These are phyloP conservation scores for Phocoena phocoena DNA, from an alignment of 2,113 vertebrate genomes.

Conservation along the genomic window DNA sequence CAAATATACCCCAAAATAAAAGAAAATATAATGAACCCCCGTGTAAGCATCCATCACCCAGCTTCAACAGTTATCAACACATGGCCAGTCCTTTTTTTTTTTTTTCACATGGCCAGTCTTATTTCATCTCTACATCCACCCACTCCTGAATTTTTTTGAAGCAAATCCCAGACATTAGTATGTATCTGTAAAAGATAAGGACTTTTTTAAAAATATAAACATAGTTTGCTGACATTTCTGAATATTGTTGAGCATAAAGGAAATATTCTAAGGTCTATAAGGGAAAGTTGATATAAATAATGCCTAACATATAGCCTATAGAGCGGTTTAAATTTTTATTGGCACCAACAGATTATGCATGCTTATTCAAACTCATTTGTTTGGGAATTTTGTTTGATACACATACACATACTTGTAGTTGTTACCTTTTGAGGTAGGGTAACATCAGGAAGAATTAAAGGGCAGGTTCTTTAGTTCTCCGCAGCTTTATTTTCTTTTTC, in stretches of 20 bases:
- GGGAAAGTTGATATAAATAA: not conserved
- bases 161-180: conserved; percentile 5
- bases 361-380: not conserved
- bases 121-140: not conserved
- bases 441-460: not conserved
- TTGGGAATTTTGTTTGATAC: not conserved
- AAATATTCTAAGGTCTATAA: conserved; percentile 13
- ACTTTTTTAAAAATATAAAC: not conserved
- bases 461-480: not conserved
- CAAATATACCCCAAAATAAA: not conserved
- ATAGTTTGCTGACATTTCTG: conserved; percentile 30
- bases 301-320: not conserved
- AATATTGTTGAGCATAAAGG: not conserved
- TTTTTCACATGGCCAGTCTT: not conserved
- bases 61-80: not conserved
- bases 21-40: not conserved
- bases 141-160: conserved; percentile 29
- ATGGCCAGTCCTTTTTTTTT: not conserved
- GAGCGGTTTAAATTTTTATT: not conserved
- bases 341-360: not conserved
- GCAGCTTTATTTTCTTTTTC: not conserved
- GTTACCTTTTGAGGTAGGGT: not conserved
- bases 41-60: not conserved
- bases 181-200: not conserved
- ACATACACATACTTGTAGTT: not conserved